A percentile compares a stretch with the other conserved stretches of the same genome.
These are phyloP conservation scores for Solea senegalensis DNA, from an alignment of 2,113 vertebrate genomes.

Conservation along the genomic window DNA sequence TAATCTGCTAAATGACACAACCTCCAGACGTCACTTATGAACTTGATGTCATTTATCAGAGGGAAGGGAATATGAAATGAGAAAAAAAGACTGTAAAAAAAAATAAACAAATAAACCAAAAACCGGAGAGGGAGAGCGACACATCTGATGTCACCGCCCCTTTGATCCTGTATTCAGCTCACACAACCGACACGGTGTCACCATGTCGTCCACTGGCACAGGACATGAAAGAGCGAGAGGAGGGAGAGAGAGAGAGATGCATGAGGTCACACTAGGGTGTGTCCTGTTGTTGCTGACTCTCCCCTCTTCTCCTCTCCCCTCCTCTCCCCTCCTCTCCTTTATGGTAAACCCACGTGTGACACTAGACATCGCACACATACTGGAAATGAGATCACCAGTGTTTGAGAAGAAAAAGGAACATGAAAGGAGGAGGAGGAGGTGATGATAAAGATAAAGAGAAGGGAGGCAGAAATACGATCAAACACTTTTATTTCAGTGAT, in stretches of 20 bases:
- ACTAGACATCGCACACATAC: conserved; percentile 44
- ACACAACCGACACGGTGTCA: conserved; percentile 68
- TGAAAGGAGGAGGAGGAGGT: not conserved
- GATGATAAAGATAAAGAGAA: not conserved
- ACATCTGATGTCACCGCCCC: conserved; percentile 21
- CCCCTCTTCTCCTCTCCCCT: not conserved
- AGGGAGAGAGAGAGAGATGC: conserved; percentile 12
- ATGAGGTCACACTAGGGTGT: conserved; percentile 60
- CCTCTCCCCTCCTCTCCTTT: conserved; percentile 17
- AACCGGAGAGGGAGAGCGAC: not conserved
- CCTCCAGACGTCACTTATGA: too few species aligned
- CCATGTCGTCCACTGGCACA: conserved; percentile 12
- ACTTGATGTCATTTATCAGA: too few species aligned
- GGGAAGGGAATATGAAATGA: too few species aligned
- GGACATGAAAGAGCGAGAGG: conserved; percentile 19
- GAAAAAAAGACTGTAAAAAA: not conserved
- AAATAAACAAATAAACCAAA: not conserved
- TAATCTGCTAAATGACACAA: too few species aligned
- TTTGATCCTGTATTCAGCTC: conserved; percentile 60
- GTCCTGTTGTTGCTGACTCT: conserved; percentile 24
- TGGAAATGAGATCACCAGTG: conserved; percentile 68
- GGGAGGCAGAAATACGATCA: conserved; percentile 33
- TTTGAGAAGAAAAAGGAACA: not conserved
- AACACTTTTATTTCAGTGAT: conserved; percentile 47
- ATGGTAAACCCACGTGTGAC: conserved; percentile 47